These are phyloP conservation scores for Xylota sylvarum DNA, from an alignment of 2,888 invertebrate genomes.

Conservation along the genomic window DNA sequence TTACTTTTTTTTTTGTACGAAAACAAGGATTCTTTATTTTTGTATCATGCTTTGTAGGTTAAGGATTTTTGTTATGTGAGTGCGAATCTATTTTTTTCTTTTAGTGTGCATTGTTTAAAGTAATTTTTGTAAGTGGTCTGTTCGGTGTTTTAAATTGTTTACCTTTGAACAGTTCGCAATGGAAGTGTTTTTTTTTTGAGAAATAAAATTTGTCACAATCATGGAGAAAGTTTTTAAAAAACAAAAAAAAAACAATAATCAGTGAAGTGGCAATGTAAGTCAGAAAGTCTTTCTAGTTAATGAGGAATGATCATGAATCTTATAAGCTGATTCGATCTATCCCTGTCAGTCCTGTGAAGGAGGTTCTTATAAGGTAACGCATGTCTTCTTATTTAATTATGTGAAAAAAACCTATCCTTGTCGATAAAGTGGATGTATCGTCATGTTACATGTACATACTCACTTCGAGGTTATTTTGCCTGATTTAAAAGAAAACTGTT, in stretches of 20 bases:
- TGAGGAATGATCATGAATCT: too few species aligned
- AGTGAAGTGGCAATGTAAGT: conserved; percentile 31
- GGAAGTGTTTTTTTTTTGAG: conserved; percentile 46
- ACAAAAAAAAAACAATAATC: conserved; percentile 8
- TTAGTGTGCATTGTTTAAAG: conserved; percentile 55
- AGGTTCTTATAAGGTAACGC: too few species aligned
- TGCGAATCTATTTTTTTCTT: conserved; percentile 43
- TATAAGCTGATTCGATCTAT: too few species aligned
- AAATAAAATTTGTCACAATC: conserved; percentile 65
- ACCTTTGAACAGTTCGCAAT: conserved; percentile 20
- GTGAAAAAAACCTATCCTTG: too few species aligned
- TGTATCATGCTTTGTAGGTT: conserved; percentile 43
- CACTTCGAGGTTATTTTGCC: too few species aligned
- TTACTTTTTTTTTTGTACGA: conserved; percentile 63
- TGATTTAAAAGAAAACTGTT: too few species aligned
- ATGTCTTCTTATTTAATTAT: too few species aligned
- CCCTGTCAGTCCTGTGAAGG: too few species aligned
- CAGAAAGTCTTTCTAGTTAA: neutral
- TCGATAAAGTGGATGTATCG: too few species aligned
- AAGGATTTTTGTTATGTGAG: conserved; percentile 27
- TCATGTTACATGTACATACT: too few species aligned
- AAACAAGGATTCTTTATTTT: conserved; percentile 52
- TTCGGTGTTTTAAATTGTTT: conserved; percentile 17
- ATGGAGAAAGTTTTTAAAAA: conserved; percentile 54
- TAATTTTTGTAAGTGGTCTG: conserved; percentile 41